Base-by-base conservation (phyloP, 2,888 invertebrate genomes). In the Halictus ligatus region DNA sequence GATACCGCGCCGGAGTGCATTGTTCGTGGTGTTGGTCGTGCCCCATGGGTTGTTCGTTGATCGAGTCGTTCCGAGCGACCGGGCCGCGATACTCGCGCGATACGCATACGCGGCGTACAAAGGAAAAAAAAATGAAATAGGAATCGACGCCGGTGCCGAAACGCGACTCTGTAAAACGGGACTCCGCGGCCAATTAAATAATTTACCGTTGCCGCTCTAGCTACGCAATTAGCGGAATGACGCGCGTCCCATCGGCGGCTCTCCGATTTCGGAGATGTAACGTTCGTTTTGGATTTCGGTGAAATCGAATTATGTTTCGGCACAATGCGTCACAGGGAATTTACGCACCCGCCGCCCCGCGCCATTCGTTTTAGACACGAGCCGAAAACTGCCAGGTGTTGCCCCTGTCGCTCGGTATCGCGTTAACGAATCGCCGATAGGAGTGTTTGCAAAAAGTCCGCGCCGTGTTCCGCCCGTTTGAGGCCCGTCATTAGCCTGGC, bases 171-270 rank as follows among this genome's bases (percentile, higher is more conserved):
- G 72, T 54, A 72, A 88, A 88, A 74, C 35, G 67, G 78, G 81
- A 83, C 79, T 87, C 43, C 69, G 5, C 60, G 48, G 69, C 84
- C 84, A 84, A 88, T 89, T 89, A 89, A 83, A 89, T 86, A 84
- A 81, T 84, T 88, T 81, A 81, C 64, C 60, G 74, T 76, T 50
- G 29, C 71, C 74, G 69, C 29, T 71, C 69, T 74, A 77, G 60
- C 67, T 81, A 80, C 80, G 85, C 81, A 88, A 88, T 89, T 89
- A 89, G 72, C 81, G 60, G 84, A 86, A 89, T 89, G 80, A 86
- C 83, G 81, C 71, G 78, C 78, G 84, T 69, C 50, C 71, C 50
- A 71, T 71, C 73, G 75, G 13, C n/a, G 40, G 25, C 35, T 18
- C 74, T 18, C 29, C 69, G 71, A 67, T 85, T 79, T 85, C 74